Conservation (phyloP, 2,888 invertebrate genomes). For the Acronicta alni region DNA sequence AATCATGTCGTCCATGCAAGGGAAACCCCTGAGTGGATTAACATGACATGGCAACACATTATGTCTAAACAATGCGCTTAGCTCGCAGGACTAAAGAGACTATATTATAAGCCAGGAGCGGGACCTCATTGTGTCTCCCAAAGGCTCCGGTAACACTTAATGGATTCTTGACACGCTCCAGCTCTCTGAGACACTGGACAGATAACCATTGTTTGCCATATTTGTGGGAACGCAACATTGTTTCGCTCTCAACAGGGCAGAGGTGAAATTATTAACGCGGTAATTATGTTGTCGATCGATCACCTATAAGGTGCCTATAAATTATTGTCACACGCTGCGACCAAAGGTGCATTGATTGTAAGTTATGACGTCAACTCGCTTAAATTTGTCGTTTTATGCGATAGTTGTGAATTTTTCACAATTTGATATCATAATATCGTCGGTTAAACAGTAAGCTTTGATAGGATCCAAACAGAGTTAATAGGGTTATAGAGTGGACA, state of each 20-base stretch:
- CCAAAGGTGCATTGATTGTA: conserved; percentile 12
- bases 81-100: conserved; percentile 28
- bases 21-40: conserved; percentile 48
- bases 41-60: conserved; percentile 43
- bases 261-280: conserved; percentile 42
- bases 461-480: too few species aligned
- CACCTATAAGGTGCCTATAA: conserved; percentile 35
- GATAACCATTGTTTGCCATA: conserved; percentile 53
- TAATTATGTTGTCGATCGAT: conserved; percentile 48
- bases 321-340: conserved; percentile 33
- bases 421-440: too few species aligned
- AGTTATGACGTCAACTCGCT: conserved; percentile 8
- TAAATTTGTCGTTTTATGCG: conserved; percentile 14
- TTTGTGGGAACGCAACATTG: conserved; percentile 49
- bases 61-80: conserved; percentile 38
- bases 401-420: background rate
- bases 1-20: conserved; percentile 15
- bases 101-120: conserved; percentile 30
- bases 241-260: conserved; percentile 26
- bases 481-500: too few species aligned
- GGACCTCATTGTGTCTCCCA: conserved; percentile 48
- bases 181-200: conserved; percentile 45
- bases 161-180: conserved; percentile 59
- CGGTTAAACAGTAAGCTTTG: too few species aligned
- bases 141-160: conserved; percentile 61